Evolutionary conservation across 2,888 invertebrate genomes (phyloP).

Genomic region (Myathropa florea): DNA sequence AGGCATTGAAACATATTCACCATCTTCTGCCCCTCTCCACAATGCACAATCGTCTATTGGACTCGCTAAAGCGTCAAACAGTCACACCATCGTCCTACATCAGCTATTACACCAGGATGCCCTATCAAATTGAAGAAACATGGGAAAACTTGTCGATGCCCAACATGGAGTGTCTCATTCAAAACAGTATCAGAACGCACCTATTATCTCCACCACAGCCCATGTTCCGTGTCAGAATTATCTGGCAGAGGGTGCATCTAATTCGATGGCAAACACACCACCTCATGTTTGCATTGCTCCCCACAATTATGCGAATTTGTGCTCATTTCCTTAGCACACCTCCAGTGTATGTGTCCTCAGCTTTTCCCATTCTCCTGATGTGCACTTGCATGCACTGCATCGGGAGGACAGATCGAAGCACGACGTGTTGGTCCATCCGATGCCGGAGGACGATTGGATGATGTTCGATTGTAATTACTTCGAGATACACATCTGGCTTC

Average conservation of each 20-base stretch:
- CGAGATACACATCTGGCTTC: not conserved
- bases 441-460: not conserved
- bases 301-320: not conserved
- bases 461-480: not conserved
- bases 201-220: not conserved
- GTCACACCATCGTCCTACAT: too few species aligned
- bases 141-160: not conserved
- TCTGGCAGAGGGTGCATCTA: not conserved
- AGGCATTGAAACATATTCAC: too few species aligned
- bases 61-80: too few species aligned
- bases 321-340: not conserved
- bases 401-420: not conserved
- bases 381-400: not conserved
- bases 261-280: not conserved
- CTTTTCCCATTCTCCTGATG: not conserved
- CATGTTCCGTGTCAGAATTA: not conserved
- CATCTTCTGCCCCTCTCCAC: too few species aligned
- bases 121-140: not conserved
- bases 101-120: not conserved
- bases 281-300: not conserved
- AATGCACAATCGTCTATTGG: too few species aligned
- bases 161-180: not conserved
- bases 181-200: not conserved
- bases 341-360: not conserved
- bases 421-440: not conserved